Percentiles rank a stretch among this genome's conserved stretches.
Evolutionary conservation across 2,797 vertebrate genomes (phyloP).

Genomic region (Florisuga fusca): DNA sequence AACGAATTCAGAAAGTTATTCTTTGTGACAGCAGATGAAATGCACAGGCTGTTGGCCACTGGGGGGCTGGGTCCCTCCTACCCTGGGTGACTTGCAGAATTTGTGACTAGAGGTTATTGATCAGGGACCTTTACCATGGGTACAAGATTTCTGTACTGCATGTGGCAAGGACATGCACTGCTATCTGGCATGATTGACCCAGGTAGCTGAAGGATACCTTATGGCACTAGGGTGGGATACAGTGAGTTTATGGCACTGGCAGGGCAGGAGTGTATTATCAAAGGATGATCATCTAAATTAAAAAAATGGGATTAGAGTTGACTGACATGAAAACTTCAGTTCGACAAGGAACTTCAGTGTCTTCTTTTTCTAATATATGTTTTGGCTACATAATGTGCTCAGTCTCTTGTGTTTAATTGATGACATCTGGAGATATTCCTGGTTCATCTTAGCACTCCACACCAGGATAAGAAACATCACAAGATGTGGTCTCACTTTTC

Average conservation of each 20-base stretch:
- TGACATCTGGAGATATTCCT: neutral
- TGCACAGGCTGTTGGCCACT: neutral
- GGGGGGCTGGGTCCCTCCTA: neutral
- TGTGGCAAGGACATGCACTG: neutral
- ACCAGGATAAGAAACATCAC: neutral
- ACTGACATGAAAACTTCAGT: neutral
- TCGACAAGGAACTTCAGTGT: neutral
- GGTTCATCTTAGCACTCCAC: slow-evolving; percentile 16
- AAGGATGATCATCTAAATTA: neutral
- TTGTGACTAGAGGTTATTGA: neutral
- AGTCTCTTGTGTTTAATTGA: neutral
- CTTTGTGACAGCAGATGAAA: neutral
- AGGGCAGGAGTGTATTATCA: neutral
- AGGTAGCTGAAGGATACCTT: neutral
- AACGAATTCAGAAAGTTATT: neutral
- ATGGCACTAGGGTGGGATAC: neutral
- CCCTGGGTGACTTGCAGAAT: neutral
- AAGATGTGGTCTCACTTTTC: neutral
- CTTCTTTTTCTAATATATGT: neutral
- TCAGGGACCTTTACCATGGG: accelerated
- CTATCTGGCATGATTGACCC: neutral
- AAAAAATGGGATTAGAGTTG: neutral
- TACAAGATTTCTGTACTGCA: neutral
- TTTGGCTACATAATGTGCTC: neutral
- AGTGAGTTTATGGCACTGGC: neutral